Percentiles rank a stretch among this genome's conserved stretches.
Conservation (phyloP, 2,113 vertebrate species). For the Dicrurus megarhynchus region DNA sequence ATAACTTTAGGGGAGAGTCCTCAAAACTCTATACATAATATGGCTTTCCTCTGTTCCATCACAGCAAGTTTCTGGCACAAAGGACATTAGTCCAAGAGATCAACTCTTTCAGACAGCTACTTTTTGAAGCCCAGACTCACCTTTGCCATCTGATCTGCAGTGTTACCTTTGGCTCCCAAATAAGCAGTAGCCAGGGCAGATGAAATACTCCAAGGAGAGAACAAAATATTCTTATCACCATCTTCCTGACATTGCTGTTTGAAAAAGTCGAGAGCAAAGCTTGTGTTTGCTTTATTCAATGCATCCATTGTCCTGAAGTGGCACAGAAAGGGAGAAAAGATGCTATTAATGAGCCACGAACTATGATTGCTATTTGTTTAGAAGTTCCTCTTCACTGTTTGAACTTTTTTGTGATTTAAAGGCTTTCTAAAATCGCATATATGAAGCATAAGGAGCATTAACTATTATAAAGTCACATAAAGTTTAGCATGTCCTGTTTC, state of each 20-base stretch:
- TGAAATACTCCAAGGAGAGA: constrained; percentile 87
- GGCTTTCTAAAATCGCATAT: neutral
- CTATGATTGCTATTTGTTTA: neutral
- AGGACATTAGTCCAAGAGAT: neutral
- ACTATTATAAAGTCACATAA: neutral
- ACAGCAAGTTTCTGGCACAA: neutral
- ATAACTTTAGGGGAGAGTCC: neutral
- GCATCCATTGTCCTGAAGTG: constrained; percentile 75
- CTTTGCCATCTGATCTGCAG: constrained; percentile 85
- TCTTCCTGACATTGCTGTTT: constrained; percentile 69
- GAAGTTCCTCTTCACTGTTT: neutral
- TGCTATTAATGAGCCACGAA: neutral
- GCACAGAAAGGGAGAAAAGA: neutral
- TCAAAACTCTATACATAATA: neutral
- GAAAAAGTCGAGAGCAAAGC: constrained; percentile 83
- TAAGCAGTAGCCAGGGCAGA: constrained; percentile 83
- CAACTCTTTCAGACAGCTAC: neutral
- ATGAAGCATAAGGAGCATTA: neutral
- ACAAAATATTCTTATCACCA: constrained; percentile 75
- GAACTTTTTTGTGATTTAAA: neutral
- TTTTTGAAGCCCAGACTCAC: constrained; percentile 60
- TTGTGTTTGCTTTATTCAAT: constrained; percentile 76
- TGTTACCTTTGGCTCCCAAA: constrained; percentile 82
- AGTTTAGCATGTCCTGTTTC: neutral
- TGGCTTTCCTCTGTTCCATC: neutral